Evolutionary conservation across 2,113 vertebrate genomes (phyloP).

Genomic region (Tragelaphus scriptus): DNA sequence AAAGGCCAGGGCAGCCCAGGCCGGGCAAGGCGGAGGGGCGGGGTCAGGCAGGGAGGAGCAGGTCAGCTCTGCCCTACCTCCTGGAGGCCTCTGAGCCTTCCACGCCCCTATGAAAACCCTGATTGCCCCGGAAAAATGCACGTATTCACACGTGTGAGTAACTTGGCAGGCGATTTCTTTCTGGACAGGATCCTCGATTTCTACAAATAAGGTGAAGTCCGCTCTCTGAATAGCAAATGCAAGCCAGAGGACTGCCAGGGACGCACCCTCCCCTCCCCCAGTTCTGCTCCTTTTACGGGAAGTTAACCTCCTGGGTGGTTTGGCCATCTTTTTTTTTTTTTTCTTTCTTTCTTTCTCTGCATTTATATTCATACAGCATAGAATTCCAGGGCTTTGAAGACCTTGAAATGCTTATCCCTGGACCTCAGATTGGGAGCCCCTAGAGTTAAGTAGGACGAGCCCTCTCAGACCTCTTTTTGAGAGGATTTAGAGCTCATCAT

Average conservation of each 20-base stretch:
- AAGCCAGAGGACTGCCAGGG: not conserved
- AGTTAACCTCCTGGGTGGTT: not conserved
- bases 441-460: not conserved
- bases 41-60: too few relatives aligned
- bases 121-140: not conserved
- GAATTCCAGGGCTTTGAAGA: not conserved
- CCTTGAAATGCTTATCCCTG: not conserved
- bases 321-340: not conserved
- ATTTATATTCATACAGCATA: not conserved
- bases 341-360: not conserved
- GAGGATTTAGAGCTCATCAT: not conserved
- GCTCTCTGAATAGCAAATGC: not conserved
- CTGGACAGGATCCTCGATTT: not conserved
- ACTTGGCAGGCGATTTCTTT: not conserved
- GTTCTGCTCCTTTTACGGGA: not conserved
- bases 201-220: not conserved
- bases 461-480: too few relatives aligned
- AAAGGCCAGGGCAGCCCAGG: not conserved
- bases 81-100: not conserved
- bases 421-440: not conserved
- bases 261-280: not conserved
- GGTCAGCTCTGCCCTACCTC: not conserved
- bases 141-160: not conserved
- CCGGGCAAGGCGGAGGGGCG: too few relatives aligned
- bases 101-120: accelerated